phyloP scores from a whole-genome alignment of 2,888 invertebrate species.

The Hetaerina titia region DNA sequence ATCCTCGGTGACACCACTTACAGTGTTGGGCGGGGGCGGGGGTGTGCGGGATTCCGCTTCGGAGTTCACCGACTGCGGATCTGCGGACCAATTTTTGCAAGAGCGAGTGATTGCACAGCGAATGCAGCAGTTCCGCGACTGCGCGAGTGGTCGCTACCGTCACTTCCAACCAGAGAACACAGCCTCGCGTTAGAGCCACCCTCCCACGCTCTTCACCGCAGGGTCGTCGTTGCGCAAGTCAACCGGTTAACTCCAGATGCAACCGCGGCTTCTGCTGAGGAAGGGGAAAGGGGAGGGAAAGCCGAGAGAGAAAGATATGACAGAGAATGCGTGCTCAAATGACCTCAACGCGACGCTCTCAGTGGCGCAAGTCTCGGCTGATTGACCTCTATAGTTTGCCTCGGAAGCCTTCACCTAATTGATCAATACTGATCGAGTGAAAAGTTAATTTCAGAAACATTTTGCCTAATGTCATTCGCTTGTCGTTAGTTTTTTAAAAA shows the following conservation, averaged over 20 bases:
- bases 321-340: neutral
- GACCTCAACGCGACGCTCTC: neutral
- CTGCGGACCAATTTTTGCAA: no score
- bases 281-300: neutral
- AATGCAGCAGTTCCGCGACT: no score
- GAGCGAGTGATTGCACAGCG: no score
- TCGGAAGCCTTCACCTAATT: slow-evolving; percentile 9
- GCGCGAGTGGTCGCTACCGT: no score
- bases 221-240: neutral
- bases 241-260: slow-evolving; percentile 17
- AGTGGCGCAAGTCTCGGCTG: neutral
- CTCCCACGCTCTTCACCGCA: no score
- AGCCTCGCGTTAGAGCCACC: neutral
- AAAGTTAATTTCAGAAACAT: neutral
- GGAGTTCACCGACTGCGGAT: no score
- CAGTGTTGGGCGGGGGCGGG: no score
- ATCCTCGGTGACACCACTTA: no score
- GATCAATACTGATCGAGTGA: neutral
- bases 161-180: no score
- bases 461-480: neutral
- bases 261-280: neutral
- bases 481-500: no score
- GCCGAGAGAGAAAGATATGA: neutral
- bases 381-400: neutral
- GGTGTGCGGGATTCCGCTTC: no score